Evolutionary conservation across 2,888 invertebrate genomes (phyloP).

Genomic region (Chrysolina haemoptera): DNA sequence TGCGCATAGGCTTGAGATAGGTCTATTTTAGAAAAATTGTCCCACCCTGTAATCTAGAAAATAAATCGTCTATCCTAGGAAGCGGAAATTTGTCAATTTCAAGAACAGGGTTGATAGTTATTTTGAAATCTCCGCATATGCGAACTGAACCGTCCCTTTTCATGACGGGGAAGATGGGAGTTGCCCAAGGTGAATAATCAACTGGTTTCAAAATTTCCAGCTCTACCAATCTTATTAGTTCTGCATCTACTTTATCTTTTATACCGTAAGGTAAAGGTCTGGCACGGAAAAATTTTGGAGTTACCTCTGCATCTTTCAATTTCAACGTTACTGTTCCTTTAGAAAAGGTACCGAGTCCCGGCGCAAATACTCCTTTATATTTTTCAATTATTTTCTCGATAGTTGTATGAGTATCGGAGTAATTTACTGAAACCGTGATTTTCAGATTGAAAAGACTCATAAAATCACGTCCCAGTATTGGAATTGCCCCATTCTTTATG

Average conservation of each 20-base stretch:
- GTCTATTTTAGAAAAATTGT: background rate
- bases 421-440: background rate
- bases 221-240: background rate
- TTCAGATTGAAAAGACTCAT: background rate
- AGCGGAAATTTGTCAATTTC: background rate
- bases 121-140: background rate
- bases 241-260: background rate
- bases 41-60: background rate
- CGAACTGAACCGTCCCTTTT: background rate
- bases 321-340: background rate
- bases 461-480: background rate
- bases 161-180: background rate
- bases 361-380: background rate
- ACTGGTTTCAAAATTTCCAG: background rate
- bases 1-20: background rate
- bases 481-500: background rate
- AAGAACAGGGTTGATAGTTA: background rate
- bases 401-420: background rate
- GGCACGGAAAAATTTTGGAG: background rate
- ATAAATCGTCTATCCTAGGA: constrained; percentile 1
- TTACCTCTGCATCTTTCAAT: background rate
- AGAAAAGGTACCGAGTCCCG: background rate
- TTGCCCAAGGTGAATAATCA: background rate
- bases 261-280: background rate
- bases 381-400: background rate